Percentiles rank a stretch among this genome's conserved stretches.
Conservation (phyloP, 2,113 vertebrate genomes). For the Thamnophis sirtalis region DNA sequence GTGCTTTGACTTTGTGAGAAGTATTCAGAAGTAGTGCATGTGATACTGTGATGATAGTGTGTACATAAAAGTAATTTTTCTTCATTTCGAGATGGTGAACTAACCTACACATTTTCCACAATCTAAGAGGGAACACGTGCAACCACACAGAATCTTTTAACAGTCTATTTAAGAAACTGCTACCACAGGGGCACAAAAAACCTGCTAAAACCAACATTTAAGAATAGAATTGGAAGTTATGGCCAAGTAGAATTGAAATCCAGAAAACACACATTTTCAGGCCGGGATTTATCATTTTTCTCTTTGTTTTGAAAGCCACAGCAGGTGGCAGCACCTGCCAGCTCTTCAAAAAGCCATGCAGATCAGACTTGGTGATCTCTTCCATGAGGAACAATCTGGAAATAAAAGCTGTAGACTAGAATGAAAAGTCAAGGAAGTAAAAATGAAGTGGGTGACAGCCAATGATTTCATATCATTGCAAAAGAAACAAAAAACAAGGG, state of each 20-base stretch:
- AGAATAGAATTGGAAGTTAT: conserved; percentile 39
- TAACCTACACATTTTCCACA: background rate
- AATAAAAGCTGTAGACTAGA: background rate
- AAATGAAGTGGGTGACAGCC: background rate
- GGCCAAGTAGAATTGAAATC: conserved; percentile 36
- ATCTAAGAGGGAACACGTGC: background rate
- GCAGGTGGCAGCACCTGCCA: background rate
- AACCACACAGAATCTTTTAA: background rate
- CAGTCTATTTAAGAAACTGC: background rate
- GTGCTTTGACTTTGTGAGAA: background rate
- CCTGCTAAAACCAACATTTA: conserved; percentile 27
- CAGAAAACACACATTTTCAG: conserved; percentile 8
- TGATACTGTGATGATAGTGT: background rate
- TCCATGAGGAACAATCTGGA: background rate
- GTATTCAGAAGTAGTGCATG: background rate
- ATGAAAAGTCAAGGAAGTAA: background rate
- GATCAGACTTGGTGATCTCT: background rate
- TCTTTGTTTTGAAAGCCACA: background rate
- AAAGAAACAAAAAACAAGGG: background rate
- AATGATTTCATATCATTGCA: background rate
- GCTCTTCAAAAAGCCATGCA: background rate
- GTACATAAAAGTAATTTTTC: background rate
- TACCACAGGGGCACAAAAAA: background rate
- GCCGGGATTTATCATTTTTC: background rate
- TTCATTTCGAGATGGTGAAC: background rate